These are phyloP conservation scores for Gambusia yucatana DNA, from an alignment of 2,797 vertebrate species.

Conservation along the genomic window DNA sequence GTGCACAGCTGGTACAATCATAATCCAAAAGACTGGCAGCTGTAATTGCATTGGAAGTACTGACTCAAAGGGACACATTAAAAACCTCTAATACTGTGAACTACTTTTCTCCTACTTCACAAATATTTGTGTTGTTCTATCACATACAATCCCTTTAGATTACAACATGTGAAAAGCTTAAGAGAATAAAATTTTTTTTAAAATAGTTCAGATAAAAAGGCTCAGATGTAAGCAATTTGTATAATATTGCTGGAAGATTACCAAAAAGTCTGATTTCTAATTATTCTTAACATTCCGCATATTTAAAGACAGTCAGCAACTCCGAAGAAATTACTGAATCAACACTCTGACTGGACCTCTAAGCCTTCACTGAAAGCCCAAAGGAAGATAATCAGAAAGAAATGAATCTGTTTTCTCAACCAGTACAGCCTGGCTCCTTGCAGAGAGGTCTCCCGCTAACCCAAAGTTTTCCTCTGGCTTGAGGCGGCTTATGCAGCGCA, in stretches of 20 bases:
- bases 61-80: not conserved
- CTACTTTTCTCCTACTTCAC: not conserved
- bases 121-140: not conserved
- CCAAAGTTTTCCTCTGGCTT: constrained; percentile 54
- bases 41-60: not conserved
- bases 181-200: not conserved
- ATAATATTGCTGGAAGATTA: not conserved
- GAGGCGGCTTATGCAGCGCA: constrained; percentile 41
- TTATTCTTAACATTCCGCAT: not conserved
- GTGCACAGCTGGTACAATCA: not conserved
- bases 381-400: not conserved
- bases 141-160: not conserved
- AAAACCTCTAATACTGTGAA: not conserved
- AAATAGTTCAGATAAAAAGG: not conserved
- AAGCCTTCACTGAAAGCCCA: not conserved
- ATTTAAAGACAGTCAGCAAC: not conserved
- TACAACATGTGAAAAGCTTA: not conserved
- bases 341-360: not conserved
- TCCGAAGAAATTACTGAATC: not conserved
- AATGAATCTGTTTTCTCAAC: constrained; percentile 2
- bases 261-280: not conserved
- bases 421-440: not conserved
- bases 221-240: not conserved
- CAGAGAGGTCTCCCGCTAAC: not conserved
- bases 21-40: not conserved